phyloP scores from a whole-genome alignment of 2,113 vertebrate genomes.

The Colius striatus region DNA sequence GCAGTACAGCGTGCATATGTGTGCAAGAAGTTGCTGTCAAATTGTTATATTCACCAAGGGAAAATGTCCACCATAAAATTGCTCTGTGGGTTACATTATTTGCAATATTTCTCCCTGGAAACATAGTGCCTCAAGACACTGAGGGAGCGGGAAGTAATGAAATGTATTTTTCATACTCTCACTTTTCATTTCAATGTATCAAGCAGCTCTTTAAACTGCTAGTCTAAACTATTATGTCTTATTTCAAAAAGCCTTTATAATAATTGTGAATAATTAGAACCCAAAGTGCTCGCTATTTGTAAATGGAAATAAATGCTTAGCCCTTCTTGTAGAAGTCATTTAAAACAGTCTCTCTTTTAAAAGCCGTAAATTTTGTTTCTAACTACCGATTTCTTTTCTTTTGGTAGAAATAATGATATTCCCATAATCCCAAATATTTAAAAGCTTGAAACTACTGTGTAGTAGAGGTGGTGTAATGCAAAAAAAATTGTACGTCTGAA shows the following conservation, averaged over 20 bases:
- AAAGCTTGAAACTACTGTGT: background rate
- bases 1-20: background rate
- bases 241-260: conserved; percentile 60
- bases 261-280: conserved; percentile 61
- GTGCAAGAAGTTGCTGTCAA: background rate
- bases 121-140: background rate
- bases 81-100: conserved; percentile 12
- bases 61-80: conserved; percentile 19
- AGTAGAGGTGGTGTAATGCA: background rate
- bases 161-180: conserved; percentile 40
- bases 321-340: background rate
- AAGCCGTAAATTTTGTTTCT: background rate
- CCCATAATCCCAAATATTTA: background rate
- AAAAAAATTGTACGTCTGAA: background rate
- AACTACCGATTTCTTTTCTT: conserved; percentile 3
- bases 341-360: conserved; percentile 18
- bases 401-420: background rate
- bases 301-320: conserved; percentile 68
- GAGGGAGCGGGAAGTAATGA: conserved; percentile 22
- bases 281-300: conserved; percentile 45
- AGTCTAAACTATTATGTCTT: conserved; percentile 43
- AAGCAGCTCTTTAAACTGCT: conserved; percentile 24
- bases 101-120: conserved; percentile 21
- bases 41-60: background rate
- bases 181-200: conserved; percentile 51